Base-by-base conservation (phyloP, 2,797 vertebrate genomes). In the Alectoris magna region DNA sequence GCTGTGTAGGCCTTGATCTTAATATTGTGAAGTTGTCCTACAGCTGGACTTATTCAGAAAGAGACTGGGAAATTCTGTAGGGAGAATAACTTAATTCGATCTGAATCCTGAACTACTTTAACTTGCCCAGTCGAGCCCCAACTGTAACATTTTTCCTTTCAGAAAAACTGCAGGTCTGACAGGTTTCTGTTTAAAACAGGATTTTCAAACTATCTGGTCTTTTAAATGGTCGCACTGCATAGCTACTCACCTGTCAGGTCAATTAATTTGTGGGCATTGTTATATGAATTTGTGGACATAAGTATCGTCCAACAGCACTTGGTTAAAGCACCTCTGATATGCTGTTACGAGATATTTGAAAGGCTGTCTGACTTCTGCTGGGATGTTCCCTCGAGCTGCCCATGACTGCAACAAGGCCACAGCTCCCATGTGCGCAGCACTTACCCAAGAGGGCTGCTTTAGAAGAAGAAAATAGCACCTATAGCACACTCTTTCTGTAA, bases 21-120 rank as follows among this genome's bases (percentile, higher is more conserved):
- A 34, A 48, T 34, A 0, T 2, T 39, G 1, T 4, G 15, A 43
- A 15, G 2, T 1, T 31, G 58, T 1, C 1, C 8, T 46, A 0
- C 39, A 1, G 13, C 2, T 44, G 51, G 3, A 31, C 5, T n/a
- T 22, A 34, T 11, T 26, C 29, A 15, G 18, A 12, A 58, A 49
- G 46, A 5, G 21, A 53, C 19, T 27, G 1, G 51, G 3, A 9
- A 74, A 41, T 11, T 4, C 3, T 14, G 43, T 22, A 49, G 5
- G 9, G 11, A 2, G 36, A 51, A 12, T 4, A 2, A 1, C 0
- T 67, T 2, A 1, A 21, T 56, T 70, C 34, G 3, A 7, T 39
- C 3, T 39, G 3, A 6, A 19, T 10, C 3, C 13, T 15, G 9
- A 12, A 15, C 6, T 9, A 15, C 4, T n/a, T 9, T 46, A 13